These are phyloP conservation scores for Sarcophaga bullata DNA, from an alignment of 1,140 invertebrate species.

Conservation along the genomic window DNA sequence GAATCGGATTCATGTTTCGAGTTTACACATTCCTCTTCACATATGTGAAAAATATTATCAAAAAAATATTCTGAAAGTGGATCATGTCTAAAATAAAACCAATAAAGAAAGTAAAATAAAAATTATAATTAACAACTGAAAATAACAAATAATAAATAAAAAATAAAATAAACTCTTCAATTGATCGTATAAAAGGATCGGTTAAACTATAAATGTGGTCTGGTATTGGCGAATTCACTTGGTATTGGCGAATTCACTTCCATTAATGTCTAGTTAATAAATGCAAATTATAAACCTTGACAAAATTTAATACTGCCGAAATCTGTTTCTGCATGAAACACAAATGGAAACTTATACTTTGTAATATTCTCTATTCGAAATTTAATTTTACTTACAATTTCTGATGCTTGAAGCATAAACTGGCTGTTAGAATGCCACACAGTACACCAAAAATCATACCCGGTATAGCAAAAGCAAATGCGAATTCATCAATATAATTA, in stretches of 20 bases:
- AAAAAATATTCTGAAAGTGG: conserved; percentile 63
- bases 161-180: background rate
- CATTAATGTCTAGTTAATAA: too few species aligned
- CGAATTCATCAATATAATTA: conserved; percentile 77
- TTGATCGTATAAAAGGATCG: too few species aligned
- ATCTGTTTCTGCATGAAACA: too few species aligned
- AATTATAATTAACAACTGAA: conserved; percentile 42
- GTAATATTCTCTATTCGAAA: background rate
- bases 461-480: conserved; percentile 77
- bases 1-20: conserved; percentile 15
- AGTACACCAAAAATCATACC: conserved; percentile 75
- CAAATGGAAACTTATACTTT: too few species aligned
- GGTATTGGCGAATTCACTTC: too few species aligned
- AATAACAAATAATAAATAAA: conserved; percentile 17
- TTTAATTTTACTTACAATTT: conserved; percentile 75
- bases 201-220: too few species aligned
- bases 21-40: conserved; percentile 59
- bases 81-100: conserved; percentile 56
- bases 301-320: too few species aligned
- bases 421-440: conserved; percentile 74
- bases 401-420: conserved; percentile 81
- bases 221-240: too few species aligned
- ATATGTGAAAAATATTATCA: conserved; percentile 64
- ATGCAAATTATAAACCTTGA: too few species aligned
- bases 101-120: conserved; percentile 45